Evolutionary conservation across 2,797 vertebrate genomes (phyloP).

Genomic region (Protosalanx chinensis): DNA sequence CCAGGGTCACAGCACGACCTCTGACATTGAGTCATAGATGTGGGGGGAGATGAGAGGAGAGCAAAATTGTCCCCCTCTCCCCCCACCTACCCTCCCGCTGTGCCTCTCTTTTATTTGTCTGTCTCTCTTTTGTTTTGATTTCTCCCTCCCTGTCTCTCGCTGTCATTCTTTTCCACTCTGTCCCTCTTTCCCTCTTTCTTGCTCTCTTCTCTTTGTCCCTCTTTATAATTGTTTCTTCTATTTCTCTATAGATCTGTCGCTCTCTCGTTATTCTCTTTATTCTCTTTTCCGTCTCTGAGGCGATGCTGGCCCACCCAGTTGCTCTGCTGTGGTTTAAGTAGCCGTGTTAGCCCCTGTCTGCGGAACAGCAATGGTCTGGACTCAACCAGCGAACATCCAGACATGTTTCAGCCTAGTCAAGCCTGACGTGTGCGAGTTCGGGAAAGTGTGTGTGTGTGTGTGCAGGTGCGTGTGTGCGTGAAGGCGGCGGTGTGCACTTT

Average conservation of each 20-base stretch:
- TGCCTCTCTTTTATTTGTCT: neutral
- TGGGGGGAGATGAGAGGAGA: constrained; percentile 5
- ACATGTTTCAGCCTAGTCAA: too few relatives aligned
- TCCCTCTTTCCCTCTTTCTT: neutral
- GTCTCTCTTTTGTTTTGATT: neutral
- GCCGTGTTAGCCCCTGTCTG: too few relatives aligned
- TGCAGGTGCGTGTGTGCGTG: constrained; percentile 38
- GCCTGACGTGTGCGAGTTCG: too few relatives aligned
- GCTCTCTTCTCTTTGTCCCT: neutral
- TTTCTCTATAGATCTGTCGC: constrained; percentile 21
- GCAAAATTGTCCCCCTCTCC: neutral
- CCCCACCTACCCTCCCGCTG: neutral
- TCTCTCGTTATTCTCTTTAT: neutral
- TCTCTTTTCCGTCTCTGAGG: neutral
- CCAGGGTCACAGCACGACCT: constrained; percentile 16
- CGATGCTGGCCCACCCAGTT: too few relatives aligned
- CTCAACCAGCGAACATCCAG: too few relatives aligned
- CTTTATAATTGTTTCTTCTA: neutral
- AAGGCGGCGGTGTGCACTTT: constrained; percentile 30
- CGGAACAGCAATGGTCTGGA: too few relatives aligned
- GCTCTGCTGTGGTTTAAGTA: too few relatives aligned
- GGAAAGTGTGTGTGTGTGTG: too few relatives aligned
- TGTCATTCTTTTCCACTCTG: neutral
- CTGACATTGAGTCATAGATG: constrained; percentile 37
- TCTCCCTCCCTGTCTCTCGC: neutral